Evolutionary conservation across 1,140 invertebrate genomes (phyloP), one percentile per base, ranked within the genome.

Genomic region (Pseudomyrmex flavicornis): DNA sequence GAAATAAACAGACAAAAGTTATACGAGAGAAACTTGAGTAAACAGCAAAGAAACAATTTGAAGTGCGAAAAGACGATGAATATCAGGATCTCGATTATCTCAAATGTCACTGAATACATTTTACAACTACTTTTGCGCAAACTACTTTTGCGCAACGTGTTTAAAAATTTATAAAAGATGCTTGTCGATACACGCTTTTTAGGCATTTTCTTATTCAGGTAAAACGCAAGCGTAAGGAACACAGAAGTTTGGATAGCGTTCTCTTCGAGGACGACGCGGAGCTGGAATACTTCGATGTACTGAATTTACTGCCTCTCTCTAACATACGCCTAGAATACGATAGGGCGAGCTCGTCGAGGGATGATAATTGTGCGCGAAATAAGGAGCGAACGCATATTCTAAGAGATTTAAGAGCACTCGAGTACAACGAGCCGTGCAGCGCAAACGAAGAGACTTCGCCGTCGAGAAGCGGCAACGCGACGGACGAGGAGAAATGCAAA

Each of bases 201-300:
- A 35, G 5, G 5, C 35, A 35, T 35, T 35, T 35, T 59, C n/a
- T 26, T 44, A 65, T 69, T 50, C 66, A 94, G 94, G 93, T 94
- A 3, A 94, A 94, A 70, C 89, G 94, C 9, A 94, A 94, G 70
- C 92, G 93, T 56, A 94, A 94, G 72, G 93, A 94, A 17, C 93
- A 94, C 73, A 62, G 93, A 15, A 94, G 94, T 58, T 75, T 94
- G 22, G 94, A 94, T 73, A 94, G 94, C 56, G 92, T 94, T 50
- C 79, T 94, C 3, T 93, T 93, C 44, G 94, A 94, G 68, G 93
- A 94, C 84, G 93, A 94, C 12, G 92, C 91, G 5, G 94, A 94
- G 52, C 58, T 94, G 8, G 93, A 94, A 52, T 94, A 94, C 68
- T 94, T 94, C 70, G 93, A 94, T 79, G 92, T 94, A 1, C 69